A percentile compares a stretch with the other conserved stretches of the same genome.
Evolutionary conservation across 2,113 vertebrate species (phyloP).

Genomic region (Dissostichus mawsoni): DNA sequence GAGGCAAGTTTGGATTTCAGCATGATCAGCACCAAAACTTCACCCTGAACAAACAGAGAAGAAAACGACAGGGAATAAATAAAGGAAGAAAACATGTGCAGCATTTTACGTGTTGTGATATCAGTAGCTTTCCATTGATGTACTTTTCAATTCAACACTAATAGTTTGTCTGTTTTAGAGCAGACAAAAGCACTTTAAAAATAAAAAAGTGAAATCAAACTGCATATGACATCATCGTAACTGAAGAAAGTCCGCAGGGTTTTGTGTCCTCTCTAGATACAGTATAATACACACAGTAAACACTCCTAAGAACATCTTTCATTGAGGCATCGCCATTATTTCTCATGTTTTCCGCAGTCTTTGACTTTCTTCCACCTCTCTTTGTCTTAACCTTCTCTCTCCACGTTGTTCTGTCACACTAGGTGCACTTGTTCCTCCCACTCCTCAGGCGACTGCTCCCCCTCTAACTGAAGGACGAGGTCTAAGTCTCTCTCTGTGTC

Average conservation of each 20-base stretch:
- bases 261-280: slow-evolving; percentile 63
- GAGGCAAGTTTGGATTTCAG: slow-evolving; percentile 71
- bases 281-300: slow-evolving; percentile 72
- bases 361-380: background rate
- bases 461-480: slow-evolving; percentile 60
- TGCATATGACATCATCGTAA: slow-evolving; percentile 74
- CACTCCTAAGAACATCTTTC: slow-evolving; percentile 35
- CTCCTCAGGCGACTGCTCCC: slow-evolving; percentile 68
- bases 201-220: slow-evolving; percentile 23
- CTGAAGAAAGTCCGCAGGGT: slow-evolving; percentile 56
- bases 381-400: slow-evolving; percentile 16
- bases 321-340: slow-evolving; percentile 2
- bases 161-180: slow-evolving; percentile 52
- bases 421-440: slow-evolving; percentile 80
- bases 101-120: slow-evolving; percentile 59
- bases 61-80: slow-evolving; percentile 63
- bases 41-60: slow-evolving; percentile 57
- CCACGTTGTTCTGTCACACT: slow-evolving; percentile 62
- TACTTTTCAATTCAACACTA: slow-evolving; percentile 53
- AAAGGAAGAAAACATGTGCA: slow-evolving; percentile 46
- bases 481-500: slow-evolving; percentile 59
- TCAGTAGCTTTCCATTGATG: slow-evolving; percentile 68
- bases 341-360: slow-evolving; percentile 2
- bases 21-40: slow-evolving; percentile 69
- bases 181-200: slow-evolving; percentile 66